Conservation (phyloP, 35 echinoderm and acorn worm genomes). For the Ophioderma brevispina region DNA sequence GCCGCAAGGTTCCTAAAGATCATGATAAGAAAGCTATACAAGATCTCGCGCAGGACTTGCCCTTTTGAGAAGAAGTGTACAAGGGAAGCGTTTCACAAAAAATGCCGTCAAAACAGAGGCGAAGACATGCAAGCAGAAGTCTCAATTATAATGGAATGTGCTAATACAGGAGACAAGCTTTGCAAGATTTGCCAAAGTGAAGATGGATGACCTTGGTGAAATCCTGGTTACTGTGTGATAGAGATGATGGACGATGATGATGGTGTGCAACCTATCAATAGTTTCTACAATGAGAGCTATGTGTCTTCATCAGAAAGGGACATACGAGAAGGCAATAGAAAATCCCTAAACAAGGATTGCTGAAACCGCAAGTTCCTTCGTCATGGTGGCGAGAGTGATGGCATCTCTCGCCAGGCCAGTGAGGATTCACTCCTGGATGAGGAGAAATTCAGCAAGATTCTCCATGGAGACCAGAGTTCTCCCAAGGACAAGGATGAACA, state of each 20-base stretch:
- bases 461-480: background rate
- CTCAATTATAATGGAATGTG: background rate
- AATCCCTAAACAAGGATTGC: no score
- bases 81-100: background rate
- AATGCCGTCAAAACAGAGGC: background rate
- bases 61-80: no score
- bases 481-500: background rate
- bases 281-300: background rate
- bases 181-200: background rate
- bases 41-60: no score
- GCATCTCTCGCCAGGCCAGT: no score
- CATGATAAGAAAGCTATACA: no score
- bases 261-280: background rate
- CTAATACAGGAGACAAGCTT: background rate
- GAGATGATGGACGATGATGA: no score
- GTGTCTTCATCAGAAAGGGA: constrained; percentile 2
- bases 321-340: background rate
- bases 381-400: no score
- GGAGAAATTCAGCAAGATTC: background rate
- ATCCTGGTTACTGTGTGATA: background rate
- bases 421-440: no score
- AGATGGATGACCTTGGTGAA: background rate
- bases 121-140: background rate
- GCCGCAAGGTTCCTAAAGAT: no score
- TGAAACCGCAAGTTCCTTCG: no score